A percentile compares a stretch with the other conserved stretches of the same genome.
Evolutionary conservation across 1,140 invertebrate species (phyloP).

Genomic region (Caenorhabditis brenneri): DNA sequence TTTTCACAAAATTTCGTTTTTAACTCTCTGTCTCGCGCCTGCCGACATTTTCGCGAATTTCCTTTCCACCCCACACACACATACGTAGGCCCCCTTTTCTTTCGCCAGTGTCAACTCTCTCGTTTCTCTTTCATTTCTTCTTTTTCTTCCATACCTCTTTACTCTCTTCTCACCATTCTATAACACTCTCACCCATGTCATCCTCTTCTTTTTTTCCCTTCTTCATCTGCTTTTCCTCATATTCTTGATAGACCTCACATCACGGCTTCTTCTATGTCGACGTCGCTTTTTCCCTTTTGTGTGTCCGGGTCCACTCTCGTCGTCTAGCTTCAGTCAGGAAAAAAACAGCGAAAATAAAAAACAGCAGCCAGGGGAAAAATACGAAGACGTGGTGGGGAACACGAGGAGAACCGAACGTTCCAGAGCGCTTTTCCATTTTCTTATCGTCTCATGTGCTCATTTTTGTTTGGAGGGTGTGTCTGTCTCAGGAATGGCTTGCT

Average conservation of each 20-base stretch:
- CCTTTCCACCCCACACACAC: not conserved
- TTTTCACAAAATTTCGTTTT: not conserved
- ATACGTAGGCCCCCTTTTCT: no score
- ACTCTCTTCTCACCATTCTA: not conserved
- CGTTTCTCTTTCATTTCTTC: not conserved
- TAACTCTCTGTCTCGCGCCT: not conserved
- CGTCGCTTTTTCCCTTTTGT: not conserved
- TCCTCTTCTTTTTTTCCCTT: not conserved
- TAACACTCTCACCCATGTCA: not conserved
- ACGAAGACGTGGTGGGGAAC: not conserved
- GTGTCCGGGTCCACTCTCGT: not conserved
- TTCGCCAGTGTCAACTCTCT: no score
- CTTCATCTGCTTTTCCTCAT: no score
- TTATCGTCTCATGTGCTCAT: not conserved
- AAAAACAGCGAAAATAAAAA: not conserved
- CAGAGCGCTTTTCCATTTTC: constrained; percentile 13
- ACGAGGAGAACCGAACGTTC: constrained; percentile 30
- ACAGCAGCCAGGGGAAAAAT: not conserved
- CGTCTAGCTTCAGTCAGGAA: not conserved
- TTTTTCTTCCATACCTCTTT: not conserved
- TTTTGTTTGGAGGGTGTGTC: not conserved
- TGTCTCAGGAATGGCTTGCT: no score
- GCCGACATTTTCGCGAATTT: constrained; percentile 9
- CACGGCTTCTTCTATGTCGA: constrained; percentile 15
- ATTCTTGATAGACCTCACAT: constrained; percentile 2